Percentiles rank a stretch among this genome's conserved stretches.
Evolutionary conservation across 2,797 vertebrate species (phyloP).

Genomic region (Acanthurus tractus): DNA sequence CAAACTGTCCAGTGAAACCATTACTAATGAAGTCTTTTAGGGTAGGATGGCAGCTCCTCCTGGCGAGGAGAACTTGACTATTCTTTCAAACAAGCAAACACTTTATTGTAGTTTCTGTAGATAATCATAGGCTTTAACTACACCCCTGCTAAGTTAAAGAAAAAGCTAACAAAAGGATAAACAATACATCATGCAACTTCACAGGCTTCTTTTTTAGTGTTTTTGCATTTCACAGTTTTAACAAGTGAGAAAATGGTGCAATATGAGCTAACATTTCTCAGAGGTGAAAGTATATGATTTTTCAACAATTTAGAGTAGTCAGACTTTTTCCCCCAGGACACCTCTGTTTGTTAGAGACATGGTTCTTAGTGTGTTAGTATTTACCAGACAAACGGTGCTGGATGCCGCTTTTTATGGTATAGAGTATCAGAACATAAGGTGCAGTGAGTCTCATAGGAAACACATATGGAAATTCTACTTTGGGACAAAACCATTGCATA

Average conservation of each 20-base stretch:
- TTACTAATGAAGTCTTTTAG: conserved; percentile 12
- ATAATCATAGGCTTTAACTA: not conserved
- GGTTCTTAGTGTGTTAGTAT: conserved; percentile 13
- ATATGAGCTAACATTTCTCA: not conserved
- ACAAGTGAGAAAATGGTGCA: not conserved
- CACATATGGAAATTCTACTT: conserved; percentile 12
- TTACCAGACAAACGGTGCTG: conserved; percentile 47
- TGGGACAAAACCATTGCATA: not conserved
- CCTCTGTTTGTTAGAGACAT: not conserved
- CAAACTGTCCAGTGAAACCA: conserved; percentile 12
- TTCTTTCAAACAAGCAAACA: not conserved
- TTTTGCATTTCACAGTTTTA: not conserved
- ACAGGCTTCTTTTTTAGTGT: not conserved
- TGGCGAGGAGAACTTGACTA: conserved; percentile 38
- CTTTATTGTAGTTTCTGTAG: not conserved
- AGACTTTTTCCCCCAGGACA: not conserved
- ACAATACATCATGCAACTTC: not conserved
- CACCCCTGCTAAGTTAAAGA: not conserved
- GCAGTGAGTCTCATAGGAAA: conserved; percentile 16
- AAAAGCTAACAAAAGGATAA: conserved; percentile 11
- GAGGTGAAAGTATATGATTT: not conserved
- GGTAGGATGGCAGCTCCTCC: conserved; percentile 35
- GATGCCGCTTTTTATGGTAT: conserved; percentile 32
- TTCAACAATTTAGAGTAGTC: not conserved
- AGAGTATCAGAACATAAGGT: conserved; percentile 22